Evolutionary conservation across 2,113 vertebrate species (phyloP), one percentile per base, ranked within the genome.

Genomic region (Etia nguti): DNA sequence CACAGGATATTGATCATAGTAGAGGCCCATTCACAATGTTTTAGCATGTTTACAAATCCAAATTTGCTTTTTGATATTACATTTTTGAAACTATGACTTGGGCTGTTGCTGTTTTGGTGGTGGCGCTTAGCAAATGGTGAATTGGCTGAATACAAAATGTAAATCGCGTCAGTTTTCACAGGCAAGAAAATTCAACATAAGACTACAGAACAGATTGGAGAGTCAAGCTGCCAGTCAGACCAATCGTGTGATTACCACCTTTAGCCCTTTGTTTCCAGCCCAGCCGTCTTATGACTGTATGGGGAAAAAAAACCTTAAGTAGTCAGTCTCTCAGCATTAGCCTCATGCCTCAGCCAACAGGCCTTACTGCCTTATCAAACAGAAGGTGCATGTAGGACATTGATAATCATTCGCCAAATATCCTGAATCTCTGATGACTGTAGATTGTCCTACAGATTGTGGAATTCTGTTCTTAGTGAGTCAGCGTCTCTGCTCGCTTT

Each of bases 261-360:
- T 55, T 82, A 85, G 84, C 75, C 79, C 60, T 80, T 60, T 65
- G n/a, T 82, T 59, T 79, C 46, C 22, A 41, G 73, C 50, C 55
- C 8, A 24, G 50, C 70, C 62, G 54, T 83, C 48, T 59, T 41
- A 57, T 29, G 18, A 80, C 82, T 48, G 15, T 41, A 5, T 46
- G 22, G 24, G 0, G 0, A 0, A 1, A 80, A 22, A 54, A 6
- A 81, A 82, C 41, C 36, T 29, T 50, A 22, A 79, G 59, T 85
- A 59, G 77, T 85, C 50, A 29, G 31, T 8, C 2, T 84, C 84
- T 86, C 8, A 81, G 85, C 82, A 77, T 77, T 54, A 84, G 90
- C 80, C 83, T 88, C 2, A 60, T 87, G 86, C 90, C 82, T 90
- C 90, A 88, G 79, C 89, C 86, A 70, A 86, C 85, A 77, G 85